Evolutionary conservation across 2,888 invertebrate genomes (phyloP).

Genomic region (Lymantria dispar): DNA sequence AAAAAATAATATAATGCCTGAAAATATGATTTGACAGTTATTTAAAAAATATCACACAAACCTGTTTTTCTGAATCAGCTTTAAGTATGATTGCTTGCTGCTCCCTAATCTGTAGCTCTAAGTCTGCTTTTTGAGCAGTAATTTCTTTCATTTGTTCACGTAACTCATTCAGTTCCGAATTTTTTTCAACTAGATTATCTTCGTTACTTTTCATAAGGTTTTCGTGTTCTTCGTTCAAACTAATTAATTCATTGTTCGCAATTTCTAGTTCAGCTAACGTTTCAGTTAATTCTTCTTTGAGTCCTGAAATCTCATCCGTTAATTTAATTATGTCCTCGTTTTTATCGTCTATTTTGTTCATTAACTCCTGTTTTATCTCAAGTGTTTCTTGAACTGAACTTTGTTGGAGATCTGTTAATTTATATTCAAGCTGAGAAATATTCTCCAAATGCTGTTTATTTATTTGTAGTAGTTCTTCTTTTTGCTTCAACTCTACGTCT

Average conservation of each 20-base stretch:
- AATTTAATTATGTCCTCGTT: constrained; percentile 65
- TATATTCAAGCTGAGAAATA: constrained; percentile 31
- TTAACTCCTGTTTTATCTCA: constrained; percentile 31
- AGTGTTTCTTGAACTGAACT: constrained; percentile 24
- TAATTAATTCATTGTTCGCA: constrained; percentile 55
- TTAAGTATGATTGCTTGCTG: not conserved
- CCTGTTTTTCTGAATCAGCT: constrained; percentile 54
- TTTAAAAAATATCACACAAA: constrained; percentile 45
- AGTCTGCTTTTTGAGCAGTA: constrained; percentile 30
- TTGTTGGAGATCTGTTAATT: constrained; percentile 30
- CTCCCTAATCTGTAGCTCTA: constrained; percentile 38
- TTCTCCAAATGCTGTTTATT: constrained; percentile 34
- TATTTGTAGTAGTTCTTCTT: constrained; percentile 21
- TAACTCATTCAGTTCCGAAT: constrained; percentile 53
- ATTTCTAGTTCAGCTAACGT: constrained; percentile 64
- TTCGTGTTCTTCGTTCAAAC: constrained; percentile 56
- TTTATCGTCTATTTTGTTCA: constrained; percentile 33
- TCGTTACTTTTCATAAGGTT: constrained; percentile 45
- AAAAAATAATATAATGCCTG: constrained; percentile 5
- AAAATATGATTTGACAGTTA: constrained; percentile 18
- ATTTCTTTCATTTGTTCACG: constrained; percentile 48
- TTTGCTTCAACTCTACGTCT: constrained; percentile 27
- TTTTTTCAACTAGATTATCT: constrained; percentile 49
- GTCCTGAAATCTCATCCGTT: constrained; percentile 43
- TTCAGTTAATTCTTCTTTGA: constrained; percentile 61